phyloP scores from a whole-genome alignment of 2,888 invertebrate genomes.

The Stenoptilia bipunctidactyla region DNA sequence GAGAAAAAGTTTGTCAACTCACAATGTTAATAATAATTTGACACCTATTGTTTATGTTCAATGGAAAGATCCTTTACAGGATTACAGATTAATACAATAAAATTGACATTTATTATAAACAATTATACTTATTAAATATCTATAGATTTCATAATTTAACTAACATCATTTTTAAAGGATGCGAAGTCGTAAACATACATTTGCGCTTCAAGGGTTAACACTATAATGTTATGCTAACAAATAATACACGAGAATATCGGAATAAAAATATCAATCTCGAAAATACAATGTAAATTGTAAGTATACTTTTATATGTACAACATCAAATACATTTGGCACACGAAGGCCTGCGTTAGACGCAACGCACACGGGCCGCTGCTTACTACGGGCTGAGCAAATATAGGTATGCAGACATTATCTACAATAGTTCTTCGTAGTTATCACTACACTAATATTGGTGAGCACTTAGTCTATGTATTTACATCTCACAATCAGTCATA shows the following conservation, averaged over 20 bases:
- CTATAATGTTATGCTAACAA: too few relatives aligned
- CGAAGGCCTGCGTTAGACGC: conserved; percentile 58
- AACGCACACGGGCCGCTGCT: conserved; percentile 35
- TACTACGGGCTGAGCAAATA: conserved; percentile 65
- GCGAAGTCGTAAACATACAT: too few relatives aligned
- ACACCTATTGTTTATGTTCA: too few relatives aligned
- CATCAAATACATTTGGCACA: conserved; percentile 60
- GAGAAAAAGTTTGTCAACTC: neutral
- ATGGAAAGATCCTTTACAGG: too few relatives aligned
- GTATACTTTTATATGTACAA: conserved; percentile 34
- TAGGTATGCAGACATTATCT: conserved; percentile 63
- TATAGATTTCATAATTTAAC: too few relatives aligned
- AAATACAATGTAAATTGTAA: neutral
- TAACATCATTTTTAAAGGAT: too few relatives aligned
- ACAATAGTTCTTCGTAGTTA: conserved; percentile 48
- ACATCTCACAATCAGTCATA: conserved; percentile 69
- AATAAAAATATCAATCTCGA: neutral
- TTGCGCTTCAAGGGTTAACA: too few relatives aligned
- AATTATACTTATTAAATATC: too few relatives aligned
- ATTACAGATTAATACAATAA: too few relatives aligned
- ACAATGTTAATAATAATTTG: neutral
- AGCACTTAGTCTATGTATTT: conserved; percentile 61
- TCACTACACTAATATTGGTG: conserved; percentile 49
- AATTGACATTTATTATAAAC: too few relatives aligned
- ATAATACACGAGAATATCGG: too few relatives aligned